Evolutionary conservation across 2,113 vertebrate species (phyloP).

Genomic region (Ciconia stormi): DNA sequence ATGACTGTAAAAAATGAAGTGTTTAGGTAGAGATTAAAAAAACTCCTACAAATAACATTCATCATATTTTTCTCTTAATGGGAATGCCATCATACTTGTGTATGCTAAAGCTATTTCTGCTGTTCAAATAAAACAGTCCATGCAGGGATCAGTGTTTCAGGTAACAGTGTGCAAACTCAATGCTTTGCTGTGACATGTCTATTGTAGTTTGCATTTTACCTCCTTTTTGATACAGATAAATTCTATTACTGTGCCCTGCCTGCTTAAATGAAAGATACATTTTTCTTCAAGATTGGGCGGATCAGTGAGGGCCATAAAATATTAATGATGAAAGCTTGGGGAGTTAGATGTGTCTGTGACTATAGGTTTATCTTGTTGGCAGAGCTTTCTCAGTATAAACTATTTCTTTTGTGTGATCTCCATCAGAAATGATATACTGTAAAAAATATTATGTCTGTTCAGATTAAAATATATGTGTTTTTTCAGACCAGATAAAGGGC

Average conservation of each 20-base stretch:
- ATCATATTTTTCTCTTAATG: neutral
- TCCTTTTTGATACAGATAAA: slow-evolving; percentile 31
- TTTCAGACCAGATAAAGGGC: slow-evolving; percentile 9
- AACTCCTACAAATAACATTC: neutral
- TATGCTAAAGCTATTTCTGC: neutral
- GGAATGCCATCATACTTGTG: neutral
- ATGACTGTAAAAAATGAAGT: neutral
- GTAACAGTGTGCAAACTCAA: slow-evolving; percentile 7
- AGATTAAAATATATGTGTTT: slow-evolving; percentile 17
- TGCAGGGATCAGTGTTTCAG: neutral
- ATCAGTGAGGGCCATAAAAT: slow-evolving; percentile 79
- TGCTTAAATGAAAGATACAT: slow-evolving; percentile 80
- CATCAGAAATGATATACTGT: neutral
- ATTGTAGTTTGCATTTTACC: slow-evolving; percentile 41
- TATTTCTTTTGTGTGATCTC: slow-evolving; percentile 9
- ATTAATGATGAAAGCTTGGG: slow-evolving; percentile 79
- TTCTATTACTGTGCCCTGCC: slow-evolving; percentile 47
- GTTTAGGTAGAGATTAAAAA: neutral
- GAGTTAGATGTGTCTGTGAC: slow-evolving; percentile 64
- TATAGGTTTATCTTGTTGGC: slow-evolving; percentile 58
- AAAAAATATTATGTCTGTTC: slow-evolving; percentile 27
- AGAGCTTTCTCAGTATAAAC: slow-evolving; percentile 33
- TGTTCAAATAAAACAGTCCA: neutral
- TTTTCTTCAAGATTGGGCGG: slow-evolving; percentile 74
- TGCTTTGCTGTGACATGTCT: slow-evolving; percentile 11